Conservation (phyloP, 2,113 vertebrate genomes). For the Seriola dumerili region DNA sequence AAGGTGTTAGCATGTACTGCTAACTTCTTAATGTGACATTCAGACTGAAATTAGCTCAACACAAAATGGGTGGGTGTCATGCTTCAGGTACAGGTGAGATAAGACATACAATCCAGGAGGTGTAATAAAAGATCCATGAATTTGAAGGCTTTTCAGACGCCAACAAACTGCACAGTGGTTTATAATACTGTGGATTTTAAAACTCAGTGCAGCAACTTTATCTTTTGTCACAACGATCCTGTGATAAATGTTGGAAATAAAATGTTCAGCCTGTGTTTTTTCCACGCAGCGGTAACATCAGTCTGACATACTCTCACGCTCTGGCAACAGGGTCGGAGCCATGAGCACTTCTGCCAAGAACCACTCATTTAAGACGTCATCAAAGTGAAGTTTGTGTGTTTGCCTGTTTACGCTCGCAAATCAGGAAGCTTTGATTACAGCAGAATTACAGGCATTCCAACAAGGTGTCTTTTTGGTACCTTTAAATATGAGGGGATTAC, state of each 20-base stretch:
- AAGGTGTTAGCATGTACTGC: not conserved
- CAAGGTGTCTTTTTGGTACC: constrained; percentile 30
- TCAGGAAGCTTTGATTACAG: constrained; percentile 30
- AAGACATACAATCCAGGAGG: not conserved
- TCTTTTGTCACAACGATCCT: not conserved
- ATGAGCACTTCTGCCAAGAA: not conserved
- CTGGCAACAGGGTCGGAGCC: not conserved
- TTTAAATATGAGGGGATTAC: constrained; percentile 43
- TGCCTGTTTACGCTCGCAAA: constrained; percentile 5
- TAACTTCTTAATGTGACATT: not conserved
- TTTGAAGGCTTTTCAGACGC: not conserved
- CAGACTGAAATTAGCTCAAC: not conserved
- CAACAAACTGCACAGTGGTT: not conserved
- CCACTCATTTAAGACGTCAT: not conserved
- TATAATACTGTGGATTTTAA: not conserved
- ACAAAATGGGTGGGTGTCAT: not conserved
- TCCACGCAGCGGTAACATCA: not conserved
- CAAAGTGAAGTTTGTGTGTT: not conserved
- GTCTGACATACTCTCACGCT: not conserved
- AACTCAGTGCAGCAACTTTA: not conserved
- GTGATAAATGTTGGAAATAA: not conserved
- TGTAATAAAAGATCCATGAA: not conserved
- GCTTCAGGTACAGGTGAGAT: constrained; percentile 4
- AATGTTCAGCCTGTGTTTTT: not conserved
- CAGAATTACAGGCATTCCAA: constrained; percentile 31